Conservation (phyloP, 1,140 invertebrate genomes). For the Brachionus calyciflorus region DNA sequence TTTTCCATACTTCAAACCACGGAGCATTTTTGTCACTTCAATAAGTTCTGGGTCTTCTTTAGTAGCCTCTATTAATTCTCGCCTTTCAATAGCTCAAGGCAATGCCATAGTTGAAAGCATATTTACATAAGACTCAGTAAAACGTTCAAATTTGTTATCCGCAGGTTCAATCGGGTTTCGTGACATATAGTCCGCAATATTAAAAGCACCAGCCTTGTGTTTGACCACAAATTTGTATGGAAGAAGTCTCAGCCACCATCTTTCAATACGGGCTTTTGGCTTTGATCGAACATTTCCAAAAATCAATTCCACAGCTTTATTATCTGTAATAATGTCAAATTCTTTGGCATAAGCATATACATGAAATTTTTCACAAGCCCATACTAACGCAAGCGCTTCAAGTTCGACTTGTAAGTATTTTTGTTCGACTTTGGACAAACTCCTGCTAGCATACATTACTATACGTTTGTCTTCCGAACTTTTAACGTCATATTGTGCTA, state of each 20-base stretch:
- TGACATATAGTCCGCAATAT: neutral
- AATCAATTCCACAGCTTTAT: neutral
- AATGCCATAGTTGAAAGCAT: too few species aligned
- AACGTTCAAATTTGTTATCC: too few species aligned
- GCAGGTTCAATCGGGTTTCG: neutral
- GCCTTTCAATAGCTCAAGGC: too few species aligned
- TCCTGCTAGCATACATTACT: too few species aligned
- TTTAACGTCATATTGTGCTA: neutral
- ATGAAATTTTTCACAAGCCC: neutral
- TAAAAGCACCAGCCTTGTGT: neutral
- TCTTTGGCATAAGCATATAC: neutral
- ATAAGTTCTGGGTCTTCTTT: too few species aligned
- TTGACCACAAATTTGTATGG: too few species aligned
- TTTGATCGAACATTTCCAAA: neutral
- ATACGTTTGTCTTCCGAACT: neutral
- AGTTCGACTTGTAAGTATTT: neutral
- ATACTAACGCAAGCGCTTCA: neutral
- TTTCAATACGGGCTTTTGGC: neutral
- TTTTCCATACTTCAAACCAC: neutral
- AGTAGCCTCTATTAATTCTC: too few species aligned
- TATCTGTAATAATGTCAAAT: too few species aligned
- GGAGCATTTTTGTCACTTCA: too few species aligned
- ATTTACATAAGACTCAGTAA: too few species aligned
- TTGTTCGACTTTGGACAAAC: neutral
- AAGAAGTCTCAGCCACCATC: neutral